These are phyloP conservation scores for Leiothrix lutea DNA, from an alignment of 2,113 vertebrate species.

Conservation along the genomic window DNA sequence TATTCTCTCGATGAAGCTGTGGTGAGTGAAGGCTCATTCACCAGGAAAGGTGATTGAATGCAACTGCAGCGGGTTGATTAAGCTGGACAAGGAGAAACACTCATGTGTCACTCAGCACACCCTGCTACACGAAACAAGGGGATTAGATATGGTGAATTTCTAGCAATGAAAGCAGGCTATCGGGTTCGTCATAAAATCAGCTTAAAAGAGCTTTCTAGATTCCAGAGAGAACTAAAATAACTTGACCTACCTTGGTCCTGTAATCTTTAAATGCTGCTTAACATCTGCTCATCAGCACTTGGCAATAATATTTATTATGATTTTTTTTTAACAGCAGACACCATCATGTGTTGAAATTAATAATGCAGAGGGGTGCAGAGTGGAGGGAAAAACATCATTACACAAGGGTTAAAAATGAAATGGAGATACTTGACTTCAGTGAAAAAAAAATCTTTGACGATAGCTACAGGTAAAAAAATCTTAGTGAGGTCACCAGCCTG, in stretches of 20 bases:
- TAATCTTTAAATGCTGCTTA: slow-evolving; percentile 69
- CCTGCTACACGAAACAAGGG: not conserved
- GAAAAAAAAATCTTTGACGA: not conserved
- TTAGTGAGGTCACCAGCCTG: not conserved
- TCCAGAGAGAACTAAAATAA: slow-evolving; percentile 63
- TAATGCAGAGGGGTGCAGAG: not conserved
- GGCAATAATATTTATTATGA: not conserved
- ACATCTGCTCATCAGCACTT: slow-evolving; percentile 43
- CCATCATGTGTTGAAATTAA: not conserved
- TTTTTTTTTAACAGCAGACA: not conserved
- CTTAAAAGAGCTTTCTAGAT: slow-evolving; percentile 63
- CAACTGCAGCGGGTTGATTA: not conserved
- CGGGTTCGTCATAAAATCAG: slow-evolving; percentile 50
- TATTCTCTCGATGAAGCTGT: not conserved
- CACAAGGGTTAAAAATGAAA: not conserved
- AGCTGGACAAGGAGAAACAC: not conserved
- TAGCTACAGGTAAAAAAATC: not conserved
- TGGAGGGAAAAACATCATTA: not conserved
- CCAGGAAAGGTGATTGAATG: not conserved
- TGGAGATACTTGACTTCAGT: not conserved
- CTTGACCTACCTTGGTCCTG: slow-evolving; percentile 55
- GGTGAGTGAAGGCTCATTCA: not conserved
- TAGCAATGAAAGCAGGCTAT: slow-evolving; percentile 55
- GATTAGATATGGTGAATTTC: slow-evolving; percentile 57
- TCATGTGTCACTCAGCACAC: not conserved